A percentile compares a stretch with the other conserved stretches of the same genome.
Conservation (phyloP, 2,113 vertebrate species). For the Anoplopoma fimbria region DNA sequence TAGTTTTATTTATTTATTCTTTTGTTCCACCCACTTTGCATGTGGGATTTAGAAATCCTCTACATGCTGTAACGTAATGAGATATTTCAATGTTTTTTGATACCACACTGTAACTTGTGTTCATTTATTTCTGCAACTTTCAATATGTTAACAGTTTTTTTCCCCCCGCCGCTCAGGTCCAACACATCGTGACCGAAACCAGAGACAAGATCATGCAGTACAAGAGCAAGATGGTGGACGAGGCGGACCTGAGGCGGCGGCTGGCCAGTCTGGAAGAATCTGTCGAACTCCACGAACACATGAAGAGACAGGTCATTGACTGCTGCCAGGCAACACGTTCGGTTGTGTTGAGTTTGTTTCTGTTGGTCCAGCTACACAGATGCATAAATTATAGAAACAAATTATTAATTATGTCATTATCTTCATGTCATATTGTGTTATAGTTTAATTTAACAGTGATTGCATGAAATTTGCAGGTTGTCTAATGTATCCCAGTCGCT, state of each 20-base stretch:
- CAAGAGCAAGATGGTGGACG: constrained; percentile 93
- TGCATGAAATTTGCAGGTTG: not conserved
- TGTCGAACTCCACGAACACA: constrained; percentile 93
- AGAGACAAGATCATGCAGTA: constrained; percentile 96
- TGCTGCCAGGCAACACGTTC: constrained; percentile 22
- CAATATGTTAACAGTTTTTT: not conserved
- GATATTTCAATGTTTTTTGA: not conserved
- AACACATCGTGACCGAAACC: constrained; percentile 96
- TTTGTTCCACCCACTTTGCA: constrained; percentile 2
- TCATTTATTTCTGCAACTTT: not conserved
- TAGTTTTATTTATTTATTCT: constrained; percentile 3
- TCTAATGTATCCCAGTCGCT: not conserved
- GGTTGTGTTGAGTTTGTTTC: not conserved
- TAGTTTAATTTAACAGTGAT: not conserved
- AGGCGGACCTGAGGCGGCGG: constrained; percentile 91
- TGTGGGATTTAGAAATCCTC: not conserved
- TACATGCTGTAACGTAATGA: not conserved
- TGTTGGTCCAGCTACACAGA: not conserved
- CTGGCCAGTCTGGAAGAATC: constrained; percentile 94
- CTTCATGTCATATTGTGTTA: not conserved
- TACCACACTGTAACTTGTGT: not conserved
- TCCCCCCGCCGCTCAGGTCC: constrained; percentile 68
- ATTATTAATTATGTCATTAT: not conserved
- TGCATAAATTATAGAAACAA: not conserved
- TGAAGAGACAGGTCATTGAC: constrained; percentile 88